Conservation (phyloP, 2,888 invertebrate species). For the Saturnia japonica region DNA sequence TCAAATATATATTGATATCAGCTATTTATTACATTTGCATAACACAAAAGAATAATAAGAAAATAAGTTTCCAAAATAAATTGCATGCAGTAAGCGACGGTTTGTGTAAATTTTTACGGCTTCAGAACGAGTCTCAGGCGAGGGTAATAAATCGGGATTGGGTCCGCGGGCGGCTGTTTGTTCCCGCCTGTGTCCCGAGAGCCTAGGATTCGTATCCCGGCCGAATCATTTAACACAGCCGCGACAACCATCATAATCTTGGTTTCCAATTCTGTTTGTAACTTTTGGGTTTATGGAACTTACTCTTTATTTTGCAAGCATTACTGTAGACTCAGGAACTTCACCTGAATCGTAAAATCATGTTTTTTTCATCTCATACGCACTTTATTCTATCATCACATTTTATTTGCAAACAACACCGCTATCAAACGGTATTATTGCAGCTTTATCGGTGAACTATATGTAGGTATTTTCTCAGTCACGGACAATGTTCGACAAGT, state of each 20-base stretch:
- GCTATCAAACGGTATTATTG: too few relatives aligned
- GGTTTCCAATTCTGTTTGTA: slow-evolving; percentile 40
- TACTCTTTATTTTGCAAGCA: background rate
- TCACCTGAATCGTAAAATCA: background rate
- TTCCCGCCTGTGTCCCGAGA: slow-evolving; percentile 40
- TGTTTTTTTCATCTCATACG: too few relatives aligned
- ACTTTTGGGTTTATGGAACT: background rate
- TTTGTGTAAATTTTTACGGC: slow-evolving; percentile 49
- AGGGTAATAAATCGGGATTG: slow-evolving; percentile 50
- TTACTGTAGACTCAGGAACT: background rate
- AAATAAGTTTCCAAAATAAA: slow-evolving; percentile 35
- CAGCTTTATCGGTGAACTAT: too few relatives aligned
- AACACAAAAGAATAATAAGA: slow-evolving; percentile 19
- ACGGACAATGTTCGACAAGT: too few relatives aligned
- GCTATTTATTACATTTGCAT: slow-evolving; percentile 6
- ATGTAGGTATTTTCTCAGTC: too few relatives aligned
- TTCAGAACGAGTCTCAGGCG: slow-evolving; percentile 31
- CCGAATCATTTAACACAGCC: slow-evolving; percentile 51
- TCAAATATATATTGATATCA: background rate
- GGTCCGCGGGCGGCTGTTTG: slow-evolving; percentile 44
- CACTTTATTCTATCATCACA: too few relatives aligned
- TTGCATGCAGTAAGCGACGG: slow-evolving; percentile 41
- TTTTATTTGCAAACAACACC: too few relatives aligned
- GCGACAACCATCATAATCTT: slow-evolving; percentile 45
- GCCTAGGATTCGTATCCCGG: slow-evolving; percentile 35